phyloP scores from a whole-genome alignment of 2,888 invertebrate species.

The Anagyrus pseudococci region DNA sequence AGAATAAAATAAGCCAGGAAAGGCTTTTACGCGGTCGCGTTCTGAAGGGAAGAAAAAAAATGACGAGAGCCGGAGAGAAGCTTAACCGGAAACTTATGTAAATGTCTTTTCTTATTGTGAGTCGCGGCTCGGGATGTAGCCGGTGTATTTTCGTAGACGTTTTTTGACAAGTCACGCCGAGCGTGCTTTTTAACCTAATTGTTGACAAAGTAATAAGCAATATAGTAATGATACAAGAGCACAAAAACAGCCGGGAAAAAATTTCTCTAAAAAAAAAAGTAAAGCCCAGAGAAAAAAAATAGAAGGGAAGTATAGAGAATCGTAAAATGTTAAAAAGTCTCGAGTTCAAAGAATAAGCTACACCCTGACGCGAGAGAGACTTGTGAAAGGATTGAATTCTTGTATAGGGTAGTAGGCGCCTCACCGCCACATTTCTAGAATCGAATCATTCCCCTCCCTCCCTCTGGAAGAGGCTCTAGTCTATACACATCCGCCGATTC shows the following conservation, averaged over 20 bases:
- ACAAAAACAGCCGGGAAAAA: slow-evolving; percentile 3
- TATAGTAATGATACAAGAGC: too few species aligned
- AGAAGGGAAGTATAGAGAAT: background rate
- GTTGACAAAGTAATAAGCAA: too few species aligned
- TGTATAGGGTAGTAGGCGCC: slow-evolving; percentile 1
- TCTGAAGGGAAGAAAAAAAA: slow-evolving; percentile 35
- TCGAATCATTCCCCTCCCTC: slow-evolving; percentile 5
- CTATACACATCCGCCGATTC: slow-evolving; percentile 22
- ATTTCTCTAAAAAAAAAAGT: background rate
- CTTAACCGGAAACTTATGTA: slow-evolving; percentile 35
- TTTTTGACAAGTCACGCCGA: too few species aligned
- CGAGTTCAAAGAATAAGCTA: background rate
- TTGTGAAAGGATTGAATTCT: slow-evolving; percentile 22
- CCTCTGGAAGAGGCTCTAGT: slow-evolving; percentile 20
- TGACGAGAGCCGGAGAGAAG: slow-evolving; percentile 13
- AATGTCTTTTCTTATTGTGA: slow-evolving; percentile 14
- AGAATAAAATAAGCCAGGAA: slow-evolving; percentile 44
- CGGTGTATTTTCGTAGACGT: too few species aligned
- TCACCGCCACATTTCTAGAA: slow-evolving; percentile 31
- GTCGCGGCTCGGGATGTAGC: too few species aligned
- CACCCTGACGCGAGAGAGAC: background rate
- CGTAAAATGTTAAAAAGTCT: slow-evolving; percentile 14
- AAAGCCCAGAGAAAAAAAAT: background rate
- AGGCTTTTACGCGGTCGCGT: slow-evolving; percentile 36
- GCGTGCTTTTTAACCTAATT: too few species aligned